phyloP scores from a whole-genome alignment of 2,797 vertebrate species.

The Avahi laniger region DNA sequence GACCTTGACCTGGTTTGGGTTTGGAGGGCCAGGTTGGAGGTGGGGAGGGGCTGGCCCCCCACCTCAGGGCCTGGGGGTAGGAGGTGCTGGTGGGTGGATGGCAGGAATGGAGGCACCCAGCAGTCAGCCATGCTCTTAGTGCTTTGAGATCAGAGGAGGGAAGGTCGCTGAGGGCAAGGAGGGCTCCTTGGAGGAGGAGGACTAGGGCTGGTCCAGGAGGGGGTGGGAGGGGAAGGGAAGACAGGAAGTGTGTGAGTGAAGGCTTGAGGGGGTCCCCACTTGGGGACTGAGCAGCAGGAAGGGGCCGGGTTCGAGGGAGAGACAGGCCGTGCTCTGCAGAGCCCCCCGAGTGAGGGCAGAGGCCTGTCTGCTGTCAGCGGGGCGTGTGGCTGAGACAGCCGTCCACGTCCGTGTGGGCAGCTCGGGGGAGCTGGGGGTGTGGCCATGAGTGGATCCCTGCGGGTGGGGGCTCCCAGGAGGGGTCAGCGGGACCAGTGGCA shows the following conservation, averaged over 20 bases:
- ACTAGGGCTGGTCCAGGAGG: neutral
- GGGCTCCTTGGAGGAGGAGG: neutral
- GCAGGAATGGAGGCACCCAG: accelerated
- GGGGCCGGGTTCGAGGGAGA: neutral
- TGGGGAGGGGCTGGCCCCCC: neutral
- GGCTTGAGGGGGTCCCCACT: accelerated
- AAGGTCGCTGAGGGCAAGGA: accelerated
- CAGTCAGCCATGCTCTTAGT: accelerated
- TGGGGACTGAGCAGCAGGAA: neutral
- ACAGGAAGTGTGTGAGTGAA: no score
- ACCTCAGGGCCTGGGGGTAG: neutral
- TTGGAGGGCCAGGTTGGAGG: neutral
- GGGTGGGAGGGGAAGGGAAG: neutral
- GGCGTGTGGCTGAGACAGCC: neutral
- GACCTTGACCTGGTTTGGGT: neutral
- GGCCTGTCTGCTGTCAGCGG: no score
- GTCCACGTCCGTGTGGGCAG: accelerated
- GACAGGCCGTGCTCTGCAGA: no score
- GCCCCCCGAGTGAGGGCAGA: neutral
- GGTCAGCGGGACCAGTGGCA: neutral
- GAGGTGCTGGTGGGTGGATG: accelerated
- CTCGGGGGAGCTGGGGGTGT: neutral
- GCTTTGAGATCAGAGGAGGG: neutral
- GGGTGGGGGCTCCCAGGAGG: no score
- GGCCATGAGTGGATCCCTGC: neutral